Base-by-base conservation (phyloP, 2,888 invertebrate species). In the Craniophora ligustri region DNA sequence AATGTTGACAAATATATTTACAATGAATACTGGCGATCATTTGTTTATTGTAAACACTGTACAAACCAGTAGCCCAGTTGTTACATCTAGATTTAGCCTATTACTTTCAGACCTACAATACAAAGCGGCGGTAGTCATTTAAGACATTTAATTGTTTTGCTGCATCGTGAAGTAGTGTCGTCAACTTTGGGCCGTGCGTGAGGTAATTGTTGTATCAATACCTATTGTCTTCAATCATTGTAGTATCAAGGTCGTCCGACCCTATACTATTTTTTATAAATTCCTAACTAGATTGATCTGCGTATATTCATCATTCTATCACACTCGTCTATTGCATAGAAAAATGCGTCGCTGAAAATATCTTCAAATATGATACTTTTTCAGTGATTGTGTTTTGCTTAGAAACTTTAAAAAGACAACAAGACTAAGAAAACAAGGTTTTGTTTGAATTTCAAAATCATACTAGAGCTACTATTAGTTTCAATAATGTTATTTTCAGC, bases 201-300 rank as follows among this genome's bases (percentile, higher is more conserved):
- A 64, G 49, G 58, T 72, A 46, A 72, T 65, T 57, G 40, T 46
- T 50, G 48, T 69, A 61, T 60, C 51, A 70, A 58, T 61, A 30
- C 31, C 70, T 46, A 73, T 73, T 73, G 70, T 73, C 66, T 70
- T 55, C 66, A 58, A 68, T 64, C 53, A 51, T 42, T 54, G 65
- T 19, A 8, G 5, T 26, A 41, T 10, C 57, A 65, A 69, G 71
- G 73, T 50, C 49, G 15, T 21, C 5, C 19, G 13, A 28, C 3
- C 14, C 39, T n/a, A 34, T 46, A 39, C 14, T 41, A 18, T 38
- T 36, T 41, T 32, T 60, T 61, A 15, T 31, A 16, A 36, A 34
- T 40, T 32, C 4, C 4, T 41, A 47, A 45, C 59, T 42, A 46
- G 31, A 58, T 38, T 18, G 19, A 21, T n/a, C 15, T 67, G 11